Evolutionary conservation across 2,113 vertebrate genomes (phyloP).

Genomic region (Ctenodactylus gundi): DNA sequence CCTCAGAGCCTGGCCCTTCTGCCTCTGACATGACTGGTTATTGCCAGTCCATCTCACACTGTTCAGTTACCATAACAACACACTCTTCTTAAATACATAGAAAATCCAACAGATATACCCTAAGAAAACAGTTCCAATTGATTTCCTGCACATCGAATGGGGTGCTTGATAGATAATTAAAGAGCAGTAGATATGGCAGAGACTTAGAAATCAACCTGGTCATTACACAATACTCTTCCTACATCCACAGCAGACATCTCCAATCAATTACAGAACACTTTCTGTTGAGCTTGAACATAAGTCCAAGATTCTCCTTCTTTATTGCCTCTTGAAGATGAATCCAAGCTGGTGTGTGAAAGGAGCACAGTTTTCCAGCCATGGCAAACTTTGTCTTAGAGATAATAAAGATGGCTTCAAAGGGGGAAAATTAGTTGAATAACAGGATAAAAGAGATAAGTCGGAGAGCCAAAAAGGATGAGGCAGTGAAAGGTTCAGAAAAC

Average conservation of each 20-base stretch:
- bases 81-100: constrained; percentile 10
- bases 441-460: background rate
- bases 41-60: background rate
- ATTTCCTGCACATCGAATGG: background rate
- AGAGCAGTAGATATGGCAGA: background rate
- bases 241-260: background rate
- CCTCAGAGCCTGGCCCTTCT: background rate
- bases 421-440: background rate
- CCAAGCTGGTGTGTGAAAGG: background rate
- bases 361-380: background rate
- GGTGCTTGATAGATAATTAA: background rate
- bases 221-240: background rate
- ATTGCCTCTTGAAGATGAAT: background rate
- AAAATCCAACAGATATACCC: background rate
- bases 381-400: background rate
- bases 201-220: background rate
- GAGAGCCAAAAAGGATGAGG: background rate
- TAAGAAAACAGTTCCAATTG: background rate
- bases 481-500: background rate
- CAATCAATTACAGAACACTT: background rate
- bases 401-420: background rate
- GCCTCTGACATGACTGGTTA: background rate
- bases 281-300: background rate
- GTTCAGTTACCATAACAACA: constrained; percentile 37
- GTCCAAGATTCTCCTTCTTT: background rate